These are phyloP conservation scores for Meliscaeva auricollis DNA, from an alignment of 2,888 invertebrate species.

Conservation along the genomic window DNA sequence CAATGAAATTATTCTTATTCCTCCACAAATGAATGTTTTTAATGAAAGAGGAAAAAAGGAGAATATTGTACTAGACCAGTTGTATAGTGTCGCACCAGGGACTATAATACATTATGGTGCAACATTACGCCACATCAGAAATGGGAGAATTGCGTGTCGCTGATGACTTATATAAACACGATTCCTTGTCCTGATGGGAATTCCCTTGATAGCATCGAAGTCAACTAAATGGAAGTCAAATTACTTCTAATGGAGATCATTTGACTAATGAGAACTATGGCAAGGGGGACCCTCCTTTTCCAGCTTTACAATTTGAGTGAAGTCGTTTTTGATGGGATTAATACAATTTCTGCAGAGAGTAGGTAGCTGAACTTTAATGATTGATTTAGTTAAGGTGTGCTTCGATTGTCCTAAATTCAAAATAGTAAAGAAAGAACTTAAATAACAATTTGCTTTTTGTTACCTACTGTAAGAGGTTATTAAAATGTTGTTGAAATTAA, in stretches of 20 bases:
- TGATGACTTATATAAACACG: conserved; percentile 73
- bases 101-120: conserved; percentile 60
- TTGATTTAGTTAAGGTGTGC: conserved; percentile 61
- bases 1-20: conserved; percentile 38
- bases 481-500: no score
- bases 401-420: not conserved
- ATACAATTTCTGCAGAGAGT: conserved; percentile 56
- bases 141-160: conserved; percentile 73
- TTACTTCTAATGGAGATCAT: conserved; percentile 73
- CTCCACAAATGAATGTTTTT: conserved; percentile 11
- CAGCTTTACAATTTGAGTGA: conserved; percentile 29
- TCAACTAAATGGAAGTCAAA: conserved; percentile 71
- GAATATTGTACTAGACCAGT: conserved; percentile 34
- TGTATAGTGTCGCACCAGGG: conserved; percentile 49
- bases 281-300: conserved; percentile 12
- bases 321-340: conserved; percentile 52
- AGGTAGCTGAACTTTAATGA: conserved; percentile 49
- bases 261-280: conserved; percentile 67
- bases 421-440: not conserved
- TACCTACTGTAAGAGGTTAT: no score
- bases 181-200: conserved; percentile 66
- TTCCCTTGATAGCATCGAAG: conserved; percentile 73
- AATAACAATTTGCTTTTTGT: no score
- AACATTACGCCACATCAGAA: conserved; percentile 61
- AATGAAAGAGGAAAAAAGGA: conserved; percentile 23